Evolutionary conservation across 2,888 invertebrate species (phyloP), one percentile per base, ranked within the genome.

Genomic region (Stenoptilia bipunctidactyla): DNA sequence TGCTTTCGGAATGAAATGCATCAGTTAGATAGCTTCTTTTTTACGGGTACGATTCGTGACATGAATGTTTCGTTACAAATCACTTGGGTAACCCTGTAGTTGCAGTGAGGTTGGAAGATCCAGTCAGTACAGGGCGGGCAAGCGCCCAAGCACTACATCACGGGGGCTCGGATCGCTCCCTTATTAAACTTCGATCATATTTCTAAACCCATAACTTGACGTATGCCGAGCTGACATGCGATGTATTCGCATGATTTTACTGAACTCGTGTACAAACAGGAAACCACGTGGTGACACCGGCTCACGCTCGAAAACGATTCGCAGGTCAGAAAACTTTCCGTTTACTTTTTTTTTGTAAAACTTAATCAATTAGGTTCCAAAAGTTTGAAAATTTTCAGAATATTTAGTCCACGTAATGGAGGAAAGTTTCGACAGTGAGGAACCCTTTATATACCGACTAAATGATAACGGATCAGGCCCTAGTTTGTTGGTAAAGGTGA

Each of bases 381-480:
- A 20, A 20, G 4, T 20, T 20, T 20, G 20, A 20, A 8, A 3
- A 20, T 20, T 20, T 30, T 30, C 30, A 30, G 30, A 12, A 8
- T 20, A 3, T 5, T 30, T 8, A 30, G 9, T 25, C 12, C n/a
- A 4, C 2, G 12, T 30, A 30, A 85, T 85, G 85, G 76, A 76
- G 48, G 65, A 63, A 45, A 54, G 57, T 40, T 58, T 58, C 60
- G 85, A 73, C 58, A 79, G 62, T 62, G 89, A 90, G 53, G 90
- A 89, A 43, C 91, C 91, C 30, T 92, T 92, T 61, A 83, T 92
- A 58, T 92, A 90, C 68, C 85, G 90, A 47, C 79, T 92, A 45
- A 92, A 92, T 66, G 92, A 92, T 56, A 90, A 88, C 56, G 91
- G 91, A 15, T 83, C 85, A 37, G 92, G 91, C 52, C 92, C 92